A percentile compares a stretch with the other conserved stretches of the same genome.
These are phyloP conservation scores for Riparia riparia DNA, from an alignment of 2,113 vertebrate genomes.

Conservation along the genomic window DNA sequence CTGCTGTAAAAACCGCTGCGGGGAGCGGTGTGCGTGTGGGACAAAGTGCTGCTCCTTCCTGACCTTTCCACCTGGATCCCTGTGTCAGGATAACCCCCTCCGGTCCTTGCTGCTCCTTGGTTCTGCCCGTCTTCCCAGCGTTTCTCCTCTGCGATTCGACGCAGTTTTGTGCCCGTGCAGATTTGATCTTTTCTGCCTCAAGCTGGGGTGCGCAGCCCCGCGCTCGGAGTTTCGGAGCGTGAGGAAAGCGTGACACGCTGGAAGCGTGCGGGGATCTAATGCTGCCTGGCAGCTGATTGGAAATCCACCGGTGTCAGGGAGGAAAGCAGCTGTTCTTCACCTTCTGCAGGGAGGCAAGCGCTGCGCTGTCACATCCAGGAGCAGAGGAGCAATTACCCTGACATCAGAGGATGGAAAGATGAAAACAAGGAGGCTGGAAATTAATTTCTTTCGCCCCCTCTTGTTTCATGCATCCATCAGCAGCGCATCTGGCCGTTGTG, in stretches of 20 bases:
- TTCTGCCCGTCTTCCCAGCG: not conserved
- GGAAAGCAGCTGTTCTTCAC: conserved; percentile 46
- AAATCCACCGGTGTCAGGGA: conserved; percentile 15
- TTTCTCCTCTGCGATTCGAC: not conserved
- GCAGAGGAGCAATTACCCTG: conserved; percentile 28
- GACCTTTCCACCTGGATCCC: not conserved
- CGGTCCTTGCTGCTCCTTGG: not conserved
- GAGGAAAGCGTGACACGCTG: not conserved
- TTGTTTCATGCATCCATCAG: conserved; percentile 9
- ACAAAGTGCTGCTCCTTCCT: not conserved
- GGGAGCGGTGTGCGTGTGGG: not conserved
- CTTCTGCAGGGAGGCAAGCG: not conserved
- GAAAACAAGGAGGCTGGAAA: conserved; percentile 40
- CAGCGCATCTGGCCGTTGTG: not conserved
- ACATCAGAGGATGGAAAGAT: conserved; percentile 23
- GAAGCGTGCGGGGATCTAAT: not conserved
- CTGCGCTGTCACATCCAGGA: conserved; percentile 2
- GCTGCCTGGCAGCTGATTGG: conserved; percentile 42
- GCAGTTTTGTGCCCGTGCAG: not conserved
- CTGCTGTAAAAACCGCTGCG: conserved; percentile 17
- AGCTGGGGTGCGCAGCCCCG: not conserved
- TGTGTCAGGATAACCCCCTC: not conserved
- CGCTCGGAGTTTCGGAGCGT: not conserved
- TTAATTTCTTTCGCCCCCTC: conserved; percentile 42
- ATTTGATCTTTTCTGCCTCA: not conserved